Evolutionary conservation across 1,140 invertebrate species (phyloP).

Genomic region (Matsumurasca onukii): DNA sequence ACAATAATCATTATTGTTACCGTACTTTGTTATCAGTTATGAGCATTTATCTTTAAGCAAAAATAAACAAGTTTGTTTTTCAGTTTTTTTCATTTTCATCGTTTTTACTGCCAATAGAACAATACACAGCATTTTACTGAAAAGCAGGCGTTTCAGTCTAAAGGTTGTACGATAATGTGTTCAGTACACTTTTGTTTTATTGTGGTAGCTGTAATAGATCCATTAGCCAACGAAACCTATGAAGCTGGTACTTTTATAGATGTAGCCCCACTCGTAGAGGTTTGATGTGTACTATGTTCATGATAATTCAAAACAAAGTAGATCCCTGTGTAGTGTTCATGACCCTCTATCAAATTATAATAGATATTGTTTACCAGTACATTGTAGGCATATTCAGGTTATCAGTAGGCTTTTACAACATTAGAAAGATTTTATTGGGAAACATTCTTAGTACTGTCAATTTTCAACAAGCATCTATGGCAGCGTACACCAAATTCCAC

Average conservation of each 20-base stretch:
- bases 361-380: too few relatives aligned
- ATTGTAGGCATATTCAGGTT: too few relatives aligned
- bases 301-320: too few relatives aligned
- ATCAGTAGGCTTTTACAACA: too few relatives aligned
- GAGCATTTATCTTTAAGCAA: slow-evolving; percentile 23
- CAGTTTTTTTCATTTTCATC: background rate
- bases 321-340: too few relatives aligned
- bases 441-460: too few relatives aligned
- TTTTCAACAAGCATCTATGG: too few relatives aligned
- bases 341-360: too few relatives aligned
- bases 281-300: background rate
- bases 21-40: slow-evolving; percentile 19
- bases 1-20: too few relatives aligned
- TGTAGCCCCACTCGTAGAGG: slow-evolving; percentile 1
- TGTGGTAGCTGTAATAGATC: background rate
- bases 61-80: slow-evolving; percentile 25
- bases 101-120: slow-evolving; percentile 12
- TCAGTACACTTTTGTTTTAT: background rate
- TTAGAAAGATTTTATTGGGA: too few relatives aligned
- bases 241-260: slow-evolving; percentile 10
- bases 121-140: background rate
- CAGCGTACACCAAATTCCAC: too few relatives aligned
- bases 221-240: background rate
- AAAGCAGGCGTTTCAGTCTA: background rate
- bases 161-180: slow-evolving; percentile 20